Percentiles rank a stretch among this genome's conserved stretches.
phyloP scores from a whole-genome alignment of 2,797 vertebrate genomes.

The Ataeniobius toweri region DNA sequence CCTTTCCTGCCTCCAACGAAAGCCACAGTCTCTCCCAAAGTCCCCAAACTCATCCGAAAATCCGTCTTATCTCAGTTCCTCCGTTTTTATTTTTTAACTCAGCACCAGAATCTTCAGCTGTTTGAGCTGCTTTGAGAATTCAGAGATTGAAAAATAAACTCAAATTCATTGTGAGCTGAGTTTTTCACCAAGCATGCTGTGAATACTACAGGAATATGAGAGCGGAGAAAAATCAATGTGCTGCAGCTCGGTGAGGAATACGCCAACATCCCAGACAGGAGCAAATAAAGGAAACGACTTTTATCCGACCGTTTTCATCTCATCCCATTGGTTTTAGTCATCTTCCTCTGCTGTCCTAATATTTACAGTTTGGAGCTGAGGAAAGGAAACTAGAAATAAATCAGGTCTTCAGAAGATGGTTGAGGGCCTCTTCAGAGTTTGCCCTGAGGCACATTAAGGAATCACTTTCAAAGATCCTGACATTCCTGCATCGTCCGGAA shows the following conservation, averaged over 20 bases:
- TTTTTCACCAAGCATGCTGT: not conserved
- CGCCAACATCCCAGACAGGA: not conserved
- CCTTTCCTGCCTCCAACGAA: conserved; percentile 11
- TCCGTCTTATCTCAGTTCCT: conserved; percentile 54
- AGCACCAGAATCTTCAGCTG: conserved; percentile 5
- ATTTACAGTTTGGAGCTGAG: not conserved
- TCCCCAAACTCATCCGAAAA: conserved; percentile 59
- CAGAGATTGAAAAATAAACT: not conserved
- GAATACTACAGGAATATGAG: not conserved
- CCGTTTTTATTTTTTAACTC: conserved; percentile 3
- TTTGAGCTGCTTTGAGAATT: conserved; percentile 18
- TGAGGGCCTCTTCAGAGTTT: no score
- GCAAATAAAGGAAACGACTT: not conserved
- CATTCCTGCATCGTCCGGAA: no score
- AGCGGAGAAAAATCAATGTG: not conserved
- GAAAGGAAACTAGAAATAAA: no score
- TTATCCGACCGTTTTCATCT: not conserved
- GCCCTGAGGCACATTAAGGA: no score
- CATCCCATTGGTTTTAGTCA: not conserved
- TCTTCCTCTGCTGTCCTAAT: not conserved
- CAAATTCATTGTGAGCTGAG: conserved; percentile 11
- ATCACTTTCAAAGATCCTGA: no score
- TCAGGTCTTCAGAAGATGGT: no score
- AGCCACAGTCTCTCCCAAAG: conserved; percentile 47
- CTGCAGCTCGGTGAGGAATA: not conserved